Percentiles rank a stretch among this genome's conserved stretches.
phyloP scores from a whole-genome alignment of 2,797 vertebrate species.

The Spatula versicolor region DNA sequence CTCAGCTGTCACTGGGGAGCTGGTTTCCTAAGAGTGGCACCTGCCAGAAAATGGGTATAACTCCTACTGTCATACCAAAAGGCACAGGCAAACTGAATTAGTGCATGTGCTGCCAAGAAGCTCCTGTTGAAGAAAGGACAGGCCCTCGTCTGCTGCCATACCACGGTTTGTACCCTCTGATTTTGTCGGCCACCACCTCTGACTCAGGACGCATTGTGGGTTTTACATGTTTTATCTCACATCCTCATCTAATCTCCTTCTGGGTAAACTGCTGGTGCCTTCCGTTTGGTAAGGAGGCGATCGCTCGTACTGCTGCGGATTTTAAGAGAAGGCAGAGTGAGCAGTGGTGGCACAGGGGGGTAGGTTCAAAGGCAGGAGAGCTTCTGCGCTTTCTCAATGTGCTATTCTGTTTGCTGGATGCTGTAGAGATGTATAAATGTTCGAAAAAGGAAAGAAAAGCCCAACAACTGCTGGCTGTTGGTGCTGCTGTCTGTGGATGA shows the following conservation, averaged over 20 bases:
- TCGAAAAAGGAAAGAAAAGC: neutral
- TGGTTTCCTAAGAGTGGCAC: neutral
- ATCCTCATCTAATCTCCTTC: neutral
- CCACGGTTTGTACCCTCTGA: neutral
- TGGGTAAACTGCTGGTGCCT: neutral
- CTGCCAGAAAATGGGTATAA: neutral
- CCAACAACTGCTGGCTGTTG: neutral
- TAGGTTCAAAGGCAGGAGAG: neutral
- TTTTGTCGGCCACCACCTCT: neutral
- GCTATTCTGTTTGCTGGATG: neutral
- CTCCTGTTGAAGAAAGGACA: neutral
- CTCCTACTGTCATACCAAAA: neutral
- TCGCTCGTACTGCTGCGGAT: neutral
- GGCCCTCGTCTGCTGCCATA: neutral
- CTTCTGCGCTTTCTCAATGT: neutral
- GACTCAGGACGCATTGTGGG: fast-evolving
- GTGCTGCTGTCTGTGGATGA: neutral
- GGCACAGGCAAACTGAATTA: neutral
- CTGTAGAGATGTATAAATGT: neutral
- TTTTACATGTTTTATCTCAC: neutral
- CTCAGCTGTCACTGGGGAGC: neutral
- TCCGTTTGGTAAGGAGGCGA: neutral
- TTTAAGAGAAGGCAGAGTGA: neutral
- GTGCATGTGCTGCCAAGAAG: neutral
- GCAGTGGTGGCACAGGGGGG: neutral